Evolutionary conservation across 37 sponge, comb jelly and placozoan genomes (phyloP), one percentile per base, ranked within the genome.

Genomic region (Cliona cf. orientalis): DNA sequence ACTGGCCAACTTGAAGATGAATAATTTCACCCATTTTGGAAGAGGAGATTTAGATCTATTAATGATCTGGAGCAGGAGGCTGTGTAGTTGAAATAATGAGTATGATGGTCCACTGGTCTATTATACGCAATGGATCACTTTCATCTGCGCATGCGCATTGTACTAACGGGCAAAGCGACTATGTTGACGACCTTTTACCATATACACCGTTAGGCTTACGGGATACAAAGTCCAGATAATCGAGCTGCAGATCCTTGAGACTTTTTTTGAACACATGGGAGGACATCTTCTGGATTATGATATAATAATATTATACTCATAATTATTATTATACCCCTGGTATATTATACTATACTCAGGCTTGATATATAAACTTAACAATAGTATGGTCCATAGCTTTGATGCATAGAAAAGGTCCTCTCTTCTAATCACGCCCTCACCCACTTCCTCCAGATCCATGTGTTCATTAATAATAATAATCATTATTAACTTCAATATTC

Each of bases 1-100:
- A 97, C 69, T 97, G 98, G 84, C 98, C 98, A n/a, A 95, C 98
- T 72, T 97, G 98, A 66, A 97, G 76, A 58, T 97, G 98, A 84
- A 97, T 95, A 45, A 97, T 97, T 60, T 97, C 98, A 76, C 98
- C 80, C 98, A 97, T 97, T 64, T n/a, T n/a, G n/a, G n/a, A 62
- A 71, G 6, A 58, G 59, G 59, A 58, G n/a, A n/a, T n/a, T n/a
- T n/a, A n/a, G n/a, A n/a, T n/a, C n/a, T n/a, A n/a, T n/a, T n/a
- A n/a, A n/a, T n/a, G n/a, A n/a, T n/a, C n/a, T n/a, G n/a, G n/a
- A n/a, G n/a, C n/a, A n/a, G n/a, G n/a, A n/a, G n/a, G n/a, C n/a
- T n/a, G n/a, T n/a, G n/a, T n/a, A n/a, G n/a, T n/a, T n/a, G n/a
- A n/a, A n/a, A n/a, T n/a, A n/a, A n/a, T n/a, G n/a, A n/a, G n/a